Evolutionary conservation across 2,888 invertebrate species (phyloP).

Genomic region (Agrochola lychnidis): DNA sequence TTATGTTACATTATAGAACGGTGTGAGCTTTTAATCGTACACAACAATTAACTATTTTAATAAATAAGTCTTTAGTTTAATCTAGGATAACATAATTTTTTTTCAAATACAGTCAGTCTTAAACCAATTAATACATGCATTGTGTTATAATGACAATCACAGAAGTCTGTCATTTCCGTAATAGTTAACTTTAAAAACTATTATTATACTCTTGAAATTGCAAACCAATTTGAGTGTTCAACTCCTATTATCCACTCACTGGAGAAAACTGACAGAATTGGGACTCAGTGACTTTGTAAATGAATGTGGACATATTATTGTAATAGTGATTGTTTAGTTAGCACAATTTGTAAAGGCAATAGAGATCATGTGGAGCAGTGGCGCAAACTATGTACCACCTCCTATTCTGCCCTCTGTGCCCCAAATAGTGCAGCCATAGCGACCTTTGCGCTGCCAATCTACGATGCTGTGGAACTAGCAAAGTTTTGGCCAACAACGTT

Average conservation of each 20-base stretch:
- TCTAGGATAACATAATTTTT: conserved; percentile 3
- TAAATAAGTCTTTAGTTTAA: conserved; percentile 8
- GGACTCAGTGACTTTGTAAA: neutral
- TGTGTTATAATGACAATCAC: neutral
- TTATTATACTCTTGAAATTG: neutral
- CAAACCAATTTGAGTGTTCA: neutral
- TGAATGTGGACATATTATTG: neutral
- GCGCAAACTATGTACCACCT: neutral
- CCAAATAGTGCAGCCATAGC: neutral
- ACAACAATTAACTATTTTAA: neutral
- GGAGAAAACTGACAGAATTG: no score
- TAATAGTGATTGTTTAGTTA: neutral
- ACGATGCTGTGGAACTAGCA: neutral
- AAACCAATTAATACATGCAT: neutral
- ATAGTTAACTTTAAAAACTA: neutral
- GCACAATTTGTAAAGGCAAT: neutral
- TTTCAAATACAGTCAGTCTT: conserved; percentile 6
- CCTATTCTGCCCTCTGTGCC: neutral
- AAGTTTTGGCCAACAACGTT: neutral
- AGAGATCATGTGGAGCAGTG: neutral
- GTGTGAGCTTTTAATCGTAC: no score
- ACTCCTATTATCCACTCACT: neutral
- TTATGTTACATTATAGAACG: no score
- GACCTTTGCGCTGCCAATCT: neutral
- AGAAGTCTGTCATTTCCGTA: neutral